These are phyloP conservation scores for Sarotherodon lohbergeri DNA, from an alignment of 2,113 vertebrate genomes.

Conservation along the genomic window DNA sequence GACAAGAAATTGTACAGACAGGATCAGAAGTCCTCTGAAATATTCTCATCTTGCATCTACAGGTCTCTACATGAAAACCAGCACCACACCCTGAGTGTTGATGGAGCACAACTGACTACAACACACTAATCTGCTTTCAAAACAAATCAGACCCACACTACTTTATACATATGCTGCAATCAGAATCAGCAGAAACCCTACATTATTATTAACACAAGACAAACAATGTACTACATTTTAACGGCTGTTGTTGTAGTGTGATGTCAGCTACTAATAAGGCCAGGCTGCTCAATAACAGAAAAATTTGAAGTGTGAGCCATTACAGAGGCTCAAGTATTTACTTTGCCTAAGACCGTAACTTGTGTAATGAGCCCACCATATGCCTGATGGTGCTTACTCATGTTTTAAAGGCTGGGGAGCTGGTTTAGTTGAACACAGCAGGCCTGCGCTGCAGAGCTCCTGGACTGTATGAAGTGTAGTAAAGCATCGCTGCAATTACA, in stretches of 20 bases:
- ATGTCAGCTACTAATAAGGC: neutral
- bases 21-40: neutral
- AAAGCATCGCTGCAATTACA: neutral
- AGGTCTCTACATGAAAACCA: conserved; percentile 1
- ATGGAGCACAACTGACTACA: neutral
- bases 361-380: neutral
- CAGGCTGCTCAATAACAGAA: neutral
- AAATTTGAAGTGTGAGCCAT: neutral
- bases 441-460: neutral
- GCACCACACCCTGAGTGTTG: neutral
- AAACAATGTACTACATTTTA: neutral
- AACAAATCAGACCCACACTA: neutral
- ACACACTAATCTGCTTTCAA: neutral
- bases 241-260: neutral
- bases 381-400: neutral
- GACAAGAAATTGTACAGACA: neutral
- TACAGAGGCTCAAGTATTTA: neutral
- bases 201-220: neutral
- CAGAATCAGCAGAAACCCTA: neutral
- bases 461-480: neutral
- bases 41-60: neutral
- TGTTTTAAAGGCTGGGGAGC: neutral
- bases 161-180: neutral
- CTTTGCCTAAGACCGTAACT: neutral
- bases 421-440: neutral